These are phyloP conservation scores for Folsomia manolachei DNA, from an alignment of 2,888 invertebrate genomes.

Conservation along the genomic window DNA sequence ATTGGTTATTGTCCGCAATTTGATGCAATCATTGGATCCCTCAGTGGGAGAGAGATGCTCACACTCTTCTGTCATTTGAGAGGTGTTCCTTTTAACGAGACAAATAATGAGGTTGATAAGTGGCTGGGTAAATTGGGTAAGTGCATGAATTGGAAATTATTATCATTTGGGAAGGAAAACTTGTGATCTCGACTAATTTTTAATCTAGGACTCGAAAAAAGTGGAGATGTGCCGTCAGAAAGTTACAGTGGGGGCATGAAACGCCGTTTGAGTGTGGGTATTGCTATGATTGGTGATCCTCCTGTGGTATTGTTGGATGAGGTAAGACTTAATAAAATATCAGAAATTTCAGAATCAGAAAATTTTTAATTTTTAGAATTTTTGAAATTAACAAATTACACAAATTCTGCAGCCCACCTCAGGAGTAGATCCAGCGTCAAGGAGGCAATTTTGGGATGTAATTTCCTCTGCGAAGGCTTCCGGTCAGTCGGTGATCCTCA, in stretches of 20 bases:
- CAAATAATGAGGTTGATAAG: constrained; percentile 49
- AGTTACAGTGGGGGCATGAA: constrained; percentile 88
- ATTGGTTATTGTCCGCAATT: constrained; percentile 57
- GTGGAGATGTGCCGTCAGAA: constrained; percentile 46
- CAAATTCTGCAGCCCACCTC: constrained; percentile 19
- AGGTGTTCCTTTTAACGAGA: constrained; percentile 60
- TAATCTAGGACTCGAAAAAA: constrained; percentile 22
- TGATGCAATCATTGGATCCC: constrained; percentile 72
- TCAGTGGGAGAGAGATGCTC: constrained; percentile 73
- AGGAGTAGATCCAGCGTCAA: constrained; percentile 68
- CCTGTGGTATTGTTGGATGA: constrained; percentile 71
- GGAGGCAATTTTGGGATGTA: constrained; percentile 65
- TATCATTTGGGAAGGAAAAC: neutral
- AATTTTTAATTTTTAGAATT: too few relatives aligned
- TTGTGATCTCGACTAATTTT: neutral
- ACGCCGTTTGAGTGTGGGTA: constrained; percentile 79
- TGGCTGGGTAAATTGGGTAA: constrained; percentile 50
- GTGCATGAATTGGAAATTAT: constrained; percentile 4
- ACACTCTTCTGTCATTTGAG: constrained; percentile 70
- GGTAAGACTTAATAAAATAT: constrained; percentile 61
- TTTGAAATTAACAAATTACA: neutral
- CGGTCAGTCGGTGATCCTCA: constrained; percentile 64
- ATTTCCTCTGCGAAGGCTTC: constrained; percentile 58
- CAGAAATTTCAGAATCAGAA: too few relatives aligned
- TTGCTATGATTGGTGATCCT: constrained; percentile 76